Evolutionary conservation across 2,797 vertebrate genomes (phyloP), one percentile per base, ranked within the genome.

Genomic region (Tarsius wallacei): DNA sequence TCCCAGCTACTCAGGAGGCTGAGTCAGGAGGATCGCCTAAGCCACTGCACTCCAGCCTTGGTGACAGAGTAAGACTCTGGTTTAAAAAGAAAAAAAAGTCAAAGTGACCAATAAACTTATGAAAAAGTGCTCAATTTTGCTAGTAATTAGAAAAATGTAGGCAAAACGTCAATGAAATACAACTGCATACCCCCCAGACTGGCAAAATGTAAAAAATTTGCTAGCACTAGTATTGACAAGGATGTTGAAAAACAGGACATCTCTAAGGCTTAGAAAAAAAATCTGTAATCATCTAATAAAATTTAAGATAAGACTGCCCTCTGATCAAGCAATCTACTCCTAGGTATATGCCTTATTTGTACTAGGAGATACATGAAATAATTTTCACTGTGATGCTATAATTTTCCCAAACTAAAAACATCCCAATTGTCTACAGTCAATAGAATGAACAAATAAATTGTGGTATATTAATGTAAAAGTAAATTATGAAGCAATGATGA

Each of bases 401-500:
- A 82, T 19, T 78, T 47, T 49, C 19, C 19, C 17, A 61, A 82
- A 89, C 36, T 76, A 74, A 90, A 94, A 88, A 59, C 14, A 82
- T 36, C 4, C 28, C 36, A 47, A 86, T 22, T 77, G 68, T 74
- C 71, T 64, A 93, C 42, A 73, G 51, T 95, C 47, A 95, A 87
- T 4, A 51, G 4, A 70, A 86, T 76, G 22, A 96, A 91, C 42
- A n/a, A 78, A 57, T 68, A 70, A 90, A 76, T 16, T 80, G 28
- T 59, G 13, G 49, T 51, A 70, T 74, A 83, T 84, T 84, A 93
- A 89, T 31, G 17, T 16, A 86, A 89, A 87, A 53, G 26, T 82
- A 85, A 93, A 85, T 64, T 82, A 94, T 24, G 87, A 4, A 92
- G 36, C 49, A 80, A 81, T 61, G 28, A 63, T n/a, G 68, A 96